Evolutionary conservation across 2,797 vertebrate species (phyloP), one percentile per base, ranked within the genome.

Genomic region (Peromyscus attwateri): DNA sequence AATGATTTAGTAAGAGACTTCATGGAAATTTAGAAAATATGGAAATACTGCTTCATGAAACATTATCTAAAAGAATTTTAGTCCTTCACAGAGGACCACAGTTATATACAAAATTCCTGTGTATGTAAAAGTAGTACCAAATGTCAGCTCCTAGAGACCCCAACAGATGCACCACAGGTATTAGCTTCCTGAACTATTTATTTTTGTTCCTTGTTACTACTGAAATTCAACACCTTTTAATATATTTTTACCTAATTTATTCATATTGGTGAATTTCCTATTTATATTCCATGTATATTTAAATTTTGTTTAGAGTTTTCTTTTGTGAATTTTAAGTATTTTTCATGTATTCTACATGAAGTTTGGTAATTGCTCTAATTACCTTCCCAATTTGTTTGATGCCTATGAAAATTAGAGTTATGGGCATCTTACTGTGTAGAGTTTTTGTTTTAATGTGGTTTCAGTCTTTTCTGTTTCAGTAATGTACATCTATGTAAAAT

Each of bases 401-500:
- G 43, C 37, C 11, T n/a, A 40, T 73, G 34, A 95, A 73, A 95
- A 75, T 29, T 43, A 62, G 37, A 27, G 13, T n/a, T 90, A 40
- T 68, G 21, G 6, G 55, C 76, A 37, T 57, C 52, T 92, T 82
- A 14, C 68, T 87, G 49, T 1, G 57, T 2, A 77, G 66, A 49
- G 10, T 77, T 87, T 95, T 85, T 19, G 43, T 89, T 96, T 90
- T 92, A 27, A 68, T 85, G 31, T 55, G 21, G 23, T 52, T 55
- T 88, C 64, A 94, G 19, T 71, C 90, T 87, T 84, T 40, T 66
- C 73, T 76, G 2, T 60, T 75, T 92, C 27, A 92, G 46, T 90
- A 96, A 77, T 76, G n/a, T n/a, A 93, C 34, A 14, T 94, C 7
- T 83, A 57, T 9, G 25, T 89, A 84, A 27, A 89, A 87, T 92